Conservation (phyloP, 2,888 invertebrate species). For the Meandrusa payeni region DNA sequence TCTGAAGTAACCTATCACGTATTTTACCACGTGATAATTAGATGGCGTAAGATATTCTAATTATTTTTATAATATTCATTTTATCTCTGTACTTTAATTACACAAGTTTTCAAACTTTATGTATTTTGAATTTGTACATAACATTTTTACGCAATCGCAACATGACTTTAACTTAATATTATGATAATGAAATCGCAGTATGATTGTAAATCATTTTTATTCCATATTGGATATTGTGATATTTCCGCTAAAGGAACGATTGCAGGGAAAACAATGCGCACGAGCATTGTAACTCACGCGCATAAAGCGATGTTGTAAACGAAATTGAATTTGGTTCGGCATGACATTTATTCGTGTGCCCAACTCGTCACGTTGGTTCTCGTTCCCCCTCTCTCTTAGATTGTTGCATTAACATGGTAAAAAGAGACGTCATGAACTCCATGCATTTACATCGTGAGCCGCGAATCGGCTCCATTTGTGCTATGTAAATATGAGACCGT, state of each 20-base stretch:
- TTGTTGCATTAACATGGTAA: slow-evolving; percentile 35
- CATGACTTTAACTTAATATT: slow-evolving; percentile 14
- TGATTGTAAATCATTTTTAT: slow-evolving; percentile 26
- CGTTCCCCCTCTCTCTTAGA: slow-evolving; percentile 44
- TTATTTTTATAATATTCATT: no score
- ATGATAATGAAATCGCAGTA: slow-evolving; percentile 23
- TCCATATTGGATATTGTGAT: slow-evolving; percentile 23
- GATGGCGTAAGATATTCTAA: background rate
- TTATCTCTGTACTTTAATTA: no score
- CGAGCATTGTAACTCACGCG: slow-evolving; percentile 59
- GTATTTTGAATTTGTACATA: no score
- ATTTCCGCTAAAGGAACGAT: slow-evolving; percentile 27
- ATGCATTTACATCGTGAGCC: slow-evolving; percentile 40
- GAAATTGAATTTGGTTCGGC: slow-evolving; percentile 63
- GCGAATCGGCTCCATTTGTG: slow-evolving; percentile 50
- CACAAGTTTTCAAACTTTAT: no score
- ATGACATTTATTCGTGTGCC: slow-evolving; percentile 59
- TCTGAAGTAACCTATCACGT: slow-evolving; percentile 18
- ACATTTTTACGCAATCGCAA: background rate
- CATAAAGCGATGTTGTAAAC: slow-evolving; percentile 60
- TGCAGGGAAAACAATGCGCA: slow-evolving; percentile 40
- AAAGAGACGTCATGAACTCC: slow-evolving; percentile 52
- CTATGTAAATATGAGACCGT: slow-evolving; percentile 66
- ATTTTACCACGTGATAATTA: slow-evolving; percentile 14
- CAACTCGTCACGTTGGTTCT: slow-evolving; percentile 49